A percentile compares a stretch with the other conserved stretches of the same genome.
These are phyloP conservation scores for Metopolophium dirhodum DNA, from an alignment of 1,140 invertebrate genomes.

Conservation along the genomic window DNA sequence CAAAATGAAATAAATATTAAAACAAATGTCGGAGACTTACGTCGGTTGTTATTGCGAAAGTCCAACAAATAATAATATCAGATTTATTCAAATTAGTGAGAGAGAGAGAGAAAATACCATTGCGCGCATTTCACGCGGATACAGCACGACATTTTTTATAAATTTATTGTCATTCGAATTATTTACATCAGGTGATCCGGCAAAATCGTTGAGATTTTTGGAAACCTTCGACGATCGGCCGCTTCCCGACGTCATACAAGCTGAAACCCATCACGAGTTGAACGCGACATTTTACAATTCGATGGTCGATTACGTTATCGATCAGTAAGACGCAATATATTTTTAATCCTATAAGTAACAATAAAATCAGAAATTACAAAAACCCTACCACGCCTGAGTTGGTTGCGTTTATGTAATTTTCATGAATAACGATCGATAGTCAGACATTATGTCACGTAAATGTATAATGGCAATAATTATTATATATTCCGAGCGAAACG, in stretches of 20 bases:
- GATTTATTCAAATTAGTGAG: background rate
- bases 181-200: background rate
- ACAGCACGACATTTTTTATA: background rate
- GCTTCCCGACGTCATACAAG: background rate
- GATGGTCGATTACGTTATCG: background rate
- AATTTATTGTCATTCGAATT: background rate
- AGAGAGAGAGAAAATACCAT: background rate
- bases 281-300: background rate
- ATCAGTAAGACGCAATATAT: constrained; percentile 17
- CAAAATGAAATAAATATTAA: too few species aligned
- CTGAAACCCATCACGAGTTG: background rate
- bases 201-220: background rate
- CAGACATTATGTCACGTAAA: background rate
- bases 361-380: background rate
- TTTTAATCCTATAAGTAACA: background rate
- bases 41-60: background rate
- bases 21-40: background rate
- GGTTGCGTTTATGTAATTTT: background rate
- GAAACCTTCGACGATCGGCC: background rate
- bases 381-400: background rate
- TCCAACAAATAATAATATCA: background rate
- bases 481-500: background rate
- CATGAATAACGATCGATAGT: background rate
- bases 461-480: background rate
- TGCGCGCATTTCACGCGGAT: background rate